Evolutionary conservation across 2,113 vertebrate genomes (phyloP).

Genomic region (Gobio gobio): DNA sequence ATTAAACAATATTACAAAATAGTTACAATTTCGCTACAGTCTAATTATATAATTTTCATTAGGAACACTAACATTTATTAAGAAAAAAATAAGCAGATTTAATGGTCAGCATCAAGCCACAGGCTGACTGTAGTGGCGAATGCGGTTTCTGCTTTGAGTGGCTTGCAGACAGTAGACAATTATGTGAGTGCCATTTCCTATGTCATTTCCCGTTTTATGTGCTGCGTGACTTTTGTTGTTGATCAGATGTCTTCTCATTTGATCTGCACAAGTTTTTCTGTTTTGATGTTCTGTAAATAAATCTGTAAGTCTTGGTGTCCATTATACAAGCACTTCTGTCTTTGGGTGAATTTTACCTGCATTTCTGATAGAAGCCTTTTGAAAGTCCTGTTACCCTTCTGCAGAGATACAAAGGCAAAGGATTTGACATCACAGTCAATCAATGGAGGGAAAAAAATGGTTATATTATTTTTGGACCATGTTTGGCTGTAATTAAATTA

Average conservation of each 20-base stretch:
- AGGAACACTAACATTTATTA: neutral
- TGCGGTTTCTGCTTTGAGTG: neutral
- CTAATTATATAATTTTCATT: neutral
- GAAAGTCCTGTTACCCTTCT: too few species aligned
- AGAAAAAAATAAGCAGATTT: neutral
- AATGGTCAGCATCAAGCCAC: neutral
- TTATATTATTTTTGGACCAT: too few species aligned
- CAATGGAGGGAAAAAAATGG: too few species aligned
- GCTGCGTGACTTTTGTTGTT: neutral
- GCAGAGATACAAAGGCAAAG: too few species aligned
- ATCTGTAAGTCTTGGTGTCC: neutral
- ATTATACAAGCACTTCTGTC: neutral
- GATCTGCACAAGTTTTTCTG: neutral
- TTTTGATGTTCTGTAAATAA: neutral
- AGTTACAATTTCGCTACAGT: neutral
- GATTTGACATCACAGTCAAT: too few species aligned
- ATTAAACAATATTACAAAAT: neutral
- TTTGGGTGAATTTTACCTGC: too few species aligned
- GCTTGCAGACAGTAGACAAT: neutral
- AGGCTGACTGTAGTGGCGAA: neutral
- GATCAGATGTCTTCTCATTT: slow-evolving; percentile 14
- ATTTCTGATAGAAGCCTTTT: neutral
- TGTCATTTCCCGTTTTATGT: slow-evolving; percentile 7
- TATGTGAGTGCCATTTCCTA: neutral
- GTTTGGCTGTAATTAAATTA: too few species aligned